A percentile compares a stretch with the other conserved stretches of the same genome.
phyloP scores from a whole-genome alignment of 1,140 invertebrate species.

The Drepana arcuata region DNA sequence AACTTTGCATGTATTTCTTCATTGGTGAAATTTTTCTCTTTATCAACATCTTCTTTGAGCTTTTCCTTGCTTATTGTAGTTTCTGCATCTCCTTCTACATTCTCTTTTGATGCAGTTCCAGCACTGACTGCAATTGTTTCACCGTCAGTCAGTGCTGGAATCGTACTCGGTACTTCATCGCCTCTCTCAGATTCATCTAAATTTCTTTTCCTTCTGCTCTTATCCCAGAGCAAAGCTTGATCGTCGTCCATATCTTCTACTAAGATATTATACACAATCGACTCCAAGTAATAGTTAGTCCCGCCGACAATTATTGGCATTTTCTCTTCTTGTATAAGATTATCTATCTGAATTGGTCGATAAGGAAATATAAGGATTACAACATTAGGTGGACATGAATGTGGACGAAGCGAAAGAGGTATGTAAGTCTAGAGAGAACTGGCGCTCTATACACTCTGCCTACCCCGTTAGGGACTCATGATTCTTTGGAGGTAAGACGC shows the following conservation, averaged over 20 bases:
- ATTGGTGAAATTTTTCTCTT: constrained; percentile 46
- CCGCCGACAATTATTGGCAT: constrained; percentile 97
- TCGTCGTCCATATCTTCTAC: constrained; percentile 71
- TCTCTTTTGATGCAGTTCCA: constrained; percentile 2
- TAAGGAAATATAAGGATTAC: too few relatives aligned
- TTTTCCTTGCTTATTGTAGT: constrained; percentile 26
- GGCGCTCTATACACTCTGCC: too few relatives aligned
- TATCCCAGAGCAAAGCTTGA: constrained; percentile 50
- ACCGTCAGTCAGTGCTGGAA: constrained; percentile 3
- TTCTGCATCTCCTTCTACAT: constrained; percentile 7
- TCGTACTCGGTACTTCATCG: too few relatives aligned
- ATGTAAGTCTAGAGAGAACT: too few relatives aligned
- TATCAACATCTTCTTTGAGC: constrained; percentile 44
- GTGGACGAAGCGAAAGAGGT: too few relatives aligned
- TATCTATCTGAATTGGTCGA: constrained; percentile 78
- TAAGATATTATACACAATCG: constrained; percentile 91
- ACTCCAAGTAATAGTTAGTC: constrained; percentile 99
- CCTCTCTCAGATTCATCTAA: constrained; percentile 8
- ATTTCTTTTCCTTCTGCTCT: constrained; percentile 48
- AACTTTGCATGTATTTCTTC: constrained; percentile 80
- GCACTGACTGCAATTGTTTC: constrained; percentile 4
- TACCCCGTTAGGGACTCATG: too few relatives aligned
- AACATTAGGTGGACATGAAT: too few relatives aligned
- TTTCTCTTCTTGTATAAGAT: constrained; percentile 79
- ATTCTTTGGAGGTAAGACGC: too few relatives aligned